Base-by-base conservation (phyloP, 2,113 vertebrate species). In the Sinocyclocheilus rhinocerous region DNA sequence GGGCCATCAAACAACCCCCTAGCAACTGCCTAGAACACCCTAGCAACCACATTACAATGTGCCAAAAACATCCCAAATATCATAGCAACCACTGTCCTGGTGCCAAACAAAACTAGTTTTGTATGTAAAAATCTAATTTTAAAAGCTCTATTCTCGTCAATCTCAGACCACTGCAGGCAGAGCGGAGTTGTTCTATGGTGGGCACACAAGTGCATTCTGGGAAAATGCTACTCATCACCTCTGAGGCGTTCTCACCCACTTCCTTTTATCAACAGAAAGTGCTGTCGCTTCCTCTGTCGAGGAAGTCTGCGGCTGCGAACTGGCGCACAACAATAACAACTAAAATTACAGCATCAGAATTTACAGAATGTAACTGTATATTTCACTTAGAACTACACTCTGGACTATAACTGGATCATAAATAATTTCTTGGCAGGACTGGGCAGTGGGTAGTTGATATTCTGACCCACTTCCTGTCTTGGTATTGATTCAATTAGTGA, bases 401-500 rank as follows among this genome's bases (percentile, higher is more conserved):
- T 42, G 42, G 42, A 42, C 42, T 42, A 42, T 42, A 42, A 42
- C 42, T 42, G 42, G 42, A 42, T 42, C 42, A 42, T 9, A 42
- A 42, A 42, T 42, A 42, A 42, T 9, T 42, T 1, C 39, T 63
- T 75, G 18, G 50, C 67, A 36, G 48, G 29, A 33, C 29, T 33
- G 29, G 6, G 39, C 39, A 57, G 7, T 57, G 48, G 33, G 65
- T 48, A 61, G 76, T 15, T 78, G 61, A 55, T 29, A 67, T 82
- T 67, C 39, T 9, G n/a, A 67, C 45, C 67, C 24, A 55, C 48
- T 24, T 73, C 69, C 75, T 33, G 77, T 73, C 11, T 55, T 16
- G 2, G 55, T 81, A 88, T 70, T 81, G 87, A 86, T 86, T 84
- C 75, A 70, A 29, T 84, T 59, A 76, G 63, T 22, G 69, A 86